Percentiles rank a stretch among this genome's conserved stretches.
Evolutionary conservation across 2,888 invertebrate genomes (phyloP).

Genomic region (Cerastoderma edule): DNA sequence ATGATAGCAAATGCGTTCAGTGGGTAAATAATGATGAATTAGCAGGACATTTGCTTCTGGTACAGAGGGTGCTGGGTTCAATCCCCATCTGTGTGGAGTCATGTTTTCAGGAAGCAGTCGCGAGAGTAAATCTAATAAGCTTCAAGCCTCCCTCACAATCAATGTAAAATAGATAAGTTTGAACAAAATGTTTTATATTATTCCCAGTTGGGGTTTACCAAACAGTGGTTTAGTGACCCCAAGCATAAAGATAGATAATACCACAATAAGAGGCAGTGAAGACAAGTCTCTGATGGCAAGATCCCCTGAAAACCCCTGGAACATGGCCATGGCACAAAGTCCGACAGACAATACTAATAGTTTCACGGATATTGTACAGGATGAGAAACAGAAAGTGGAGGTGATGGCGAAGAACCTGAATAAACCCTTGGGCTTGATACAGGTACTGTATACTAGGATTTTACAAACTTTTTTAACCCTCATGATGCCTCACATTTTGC

Average conservation of each 20-base stretch:
- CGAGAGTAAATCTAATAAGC: too few species aligned
- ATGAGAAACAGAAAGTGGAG: constrained; percentile 89
- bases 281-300: constrained; percentile 43
- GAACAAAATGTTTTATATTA: too few species aligned
- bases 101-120: too few species aligned
- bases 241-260: constrained; percentile 10
- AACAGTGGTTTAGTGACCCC: constrained; percentile 23
- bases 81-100: too few species aligned
- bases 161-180: too few species aligned
- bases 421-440: constrained; percentile 90
- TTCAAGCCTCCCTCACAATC: too few species aligned
- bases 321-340: constrained; percentile 42
- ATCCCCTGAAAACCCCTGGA: constrained; percentile 69
- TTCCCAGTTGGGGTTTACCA: constrained; percentile 70
- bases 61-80: too few species aligned
- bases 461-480: background rate
- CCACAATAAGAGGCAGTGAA: constrained; percentile 25
- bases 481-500: background rate
- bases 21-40: too few species aligned
- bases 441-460: constrained; percentile 85
- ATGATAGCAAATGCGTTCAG: too few species aligned
- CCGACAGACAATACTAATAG: constrained; percentile 63
- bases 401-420: constrained; percentile 89
- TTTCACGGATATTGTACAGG: constrained; percentile 88
- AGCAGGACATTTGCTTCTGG: too few species aligned